phyloP scores from a whole-genome alignment of 2,113 vertebrate genomes.

The Neomonachus schauinslandi region DNA sequence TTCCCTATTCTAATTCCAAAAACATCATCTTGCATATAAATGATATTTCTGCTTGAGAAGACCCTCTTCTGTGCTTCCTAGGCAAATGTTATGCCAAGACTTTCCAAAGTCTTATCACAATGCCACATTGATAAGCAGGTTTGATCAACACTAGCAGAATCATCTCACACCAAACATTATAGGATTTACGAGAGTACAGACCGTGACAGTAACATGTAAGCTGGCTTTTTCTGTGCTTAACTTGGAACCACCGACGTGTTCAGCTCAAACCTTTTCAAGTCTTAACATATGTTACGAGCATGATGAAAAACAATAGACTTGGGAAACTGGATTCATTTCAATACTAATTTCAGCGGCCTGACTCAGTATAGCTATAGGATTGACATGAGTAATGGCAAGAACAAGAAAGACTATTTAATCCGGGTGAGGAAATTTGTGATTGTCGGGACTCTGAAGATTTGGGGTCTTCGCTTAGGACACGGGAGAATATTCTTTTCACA shows the following conservation, averaged over 20 bases:
- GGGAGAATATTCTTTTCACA: background rate
- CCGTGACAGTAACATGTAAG: constrained; percentile 13
- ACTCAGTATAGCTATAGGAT: constrained; percentile 20
- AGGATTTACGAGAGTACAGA: constrained; percentile 61
- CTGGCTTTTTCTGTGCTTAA: constrained; percentile 68
- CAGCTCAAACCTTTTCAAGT: constrained; percentile 61
- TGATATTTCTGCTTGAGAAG: constrained; percentile 58
- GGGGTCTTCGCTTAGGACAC: background rate
- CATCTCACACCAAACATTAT: constrained; percentile 61
- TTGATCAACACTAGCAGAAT: constrained; percentile 64
- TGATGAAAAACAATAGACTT: constrained; percentile 64
- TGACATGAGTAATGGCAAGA: background rate
- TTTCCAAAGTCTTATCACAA: constrained; percentile 61
- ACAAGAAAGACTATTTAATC: constrained; percentile 28
- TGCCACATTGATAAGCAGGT: constrained; percentile 66
- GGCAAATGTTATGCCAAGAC: constrained; percentile 62
- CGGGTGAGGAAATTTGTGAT: background rate
- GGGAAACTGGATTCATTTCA: constrained; percentile 60
- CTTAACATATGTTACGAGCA: constrained; percentile 68
- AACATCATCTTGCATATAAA: constrained; percentile 32
- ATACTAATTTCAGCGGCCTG: constrained; percentile 52
- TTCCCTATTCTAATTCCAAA: constrained; percentile 48
- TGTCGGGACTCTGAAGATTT: background rate
- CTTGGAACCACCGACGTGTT: constrained; percentile 55
- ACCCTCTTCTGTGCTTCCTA: constrained; percentile 60